Conservation (phyloP, 2,888 invertebrate species). For the Sinhomidia bicolor region DNA sequence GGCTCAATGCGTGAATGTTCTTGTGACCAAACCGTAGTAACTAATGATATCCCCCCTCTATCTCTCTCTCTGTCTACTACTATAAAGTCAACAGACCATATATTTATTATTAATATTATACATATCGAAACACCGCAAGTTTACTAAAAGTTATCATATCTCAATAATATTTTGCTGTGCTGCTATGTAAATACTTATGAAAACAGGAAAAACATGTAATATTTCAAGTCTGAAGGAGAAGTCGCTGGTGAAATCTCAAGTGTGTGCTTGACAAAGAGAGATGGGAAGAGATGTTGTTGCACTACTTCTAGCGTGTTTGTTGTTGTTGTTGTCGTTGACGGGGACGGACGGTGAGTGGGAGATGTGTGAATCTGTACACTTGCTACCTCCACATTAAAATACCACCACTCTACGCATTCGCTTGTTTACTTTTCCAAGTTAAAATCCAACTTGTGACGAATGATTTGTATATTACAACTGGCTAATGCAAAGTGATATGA, state of each 20-base stretch:
- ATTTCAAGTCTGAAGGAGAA: too few relatives aligned
- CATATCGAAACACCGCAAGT: too few relatives aligned
- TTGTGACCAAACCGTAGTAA: background rate
- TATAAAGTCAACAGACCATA: background rate
- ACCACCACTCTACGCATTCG: background rate
- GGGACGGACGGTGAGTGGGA: background rate
- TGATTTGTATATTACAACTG: too few relatives aligned
- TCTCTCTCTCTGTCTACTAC: background rate
- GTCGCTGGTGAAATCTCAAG: conserved; percentile 6
- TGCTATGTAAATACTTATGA: background rate
- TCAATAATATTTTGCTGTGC: background rate
- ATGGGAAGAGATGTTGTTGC: conserved; percentile 7
- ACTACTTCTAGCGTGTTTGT: conserved; percentile 8
- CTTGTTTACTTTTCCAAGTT: background rate
- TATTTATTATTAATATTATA: too few relatives aligned
- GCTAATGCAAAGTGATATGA: too few relatives aligned
- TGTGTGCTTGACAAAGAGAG: conserved; percentile 40
- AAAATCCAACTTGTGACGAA: background rate
- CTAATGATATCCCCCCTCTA: too few relatives aligned
- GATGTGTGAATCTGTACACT: conserved; percentile 34
- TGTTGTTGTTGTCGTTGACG: background rate
- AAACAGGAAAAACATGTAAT: background rate
- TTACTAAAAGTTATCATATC: background rate
- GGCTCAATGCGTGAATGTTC: background rate
- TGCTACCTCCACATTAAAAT: conserved; percentile 6